Evolutionary conservation across 2,113 vertebrate genomes (phyloP).

Genomic region (Upupa epops): DNA sequence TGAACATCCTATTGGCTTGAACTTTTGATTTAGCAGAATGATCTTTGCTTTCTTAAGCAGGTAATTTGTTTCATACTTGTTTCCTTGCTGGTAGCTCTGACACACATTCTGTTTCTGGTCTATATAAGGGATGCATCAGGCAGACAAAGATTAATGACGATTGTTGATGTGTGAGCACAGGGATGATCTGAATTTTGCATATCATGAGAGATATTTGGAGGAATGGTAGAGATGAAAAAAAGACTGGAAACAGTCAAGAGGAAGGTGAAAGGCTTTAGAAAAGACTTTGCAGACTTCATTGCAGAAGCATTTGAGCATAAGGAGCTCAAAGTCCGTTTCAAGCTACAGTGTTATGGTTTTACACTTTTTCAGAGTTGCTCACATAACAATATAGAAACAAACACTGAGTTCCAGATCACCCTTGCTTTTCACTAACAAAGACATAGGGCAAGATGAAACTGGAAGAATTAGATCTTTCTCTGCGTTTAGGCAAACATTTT

Average conservation of each 20-base stretch:
- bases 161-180: background rate
- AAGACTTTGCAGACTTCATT: background rate
- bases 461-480: background rate
- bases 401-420: background rate
- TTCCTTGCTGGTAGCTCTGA: background rate
- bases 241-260: background rate
- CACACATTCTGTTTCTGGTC: background rate
- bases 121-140: background rate
- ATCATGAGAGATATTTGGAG: background rate
- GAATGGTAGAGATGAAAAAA: background rate
- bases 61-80: background rate
- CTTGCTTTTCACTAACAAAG: background rate
- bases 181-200: background rate
- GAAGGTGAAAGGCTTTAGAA: background rate
- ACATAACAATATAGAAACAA: background rate
- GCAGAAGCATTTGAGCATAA: background rate
- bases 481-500: background rate
- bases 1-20: constrained; percentile 51
- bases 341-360: background rate
- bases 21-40: constrained; percentile 34
- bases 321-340: background rate
- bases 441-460: background rate
- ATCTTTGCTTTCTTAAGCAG: constrained; percentile 9
- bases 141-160: background rate
- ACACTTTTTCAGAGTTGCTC: background rate